These are phyloP conservation scores for Ardeotis arabs DNA, from an alignment of 2,113 vertebrate genomes.

Conservation along the genomic window DNA sequence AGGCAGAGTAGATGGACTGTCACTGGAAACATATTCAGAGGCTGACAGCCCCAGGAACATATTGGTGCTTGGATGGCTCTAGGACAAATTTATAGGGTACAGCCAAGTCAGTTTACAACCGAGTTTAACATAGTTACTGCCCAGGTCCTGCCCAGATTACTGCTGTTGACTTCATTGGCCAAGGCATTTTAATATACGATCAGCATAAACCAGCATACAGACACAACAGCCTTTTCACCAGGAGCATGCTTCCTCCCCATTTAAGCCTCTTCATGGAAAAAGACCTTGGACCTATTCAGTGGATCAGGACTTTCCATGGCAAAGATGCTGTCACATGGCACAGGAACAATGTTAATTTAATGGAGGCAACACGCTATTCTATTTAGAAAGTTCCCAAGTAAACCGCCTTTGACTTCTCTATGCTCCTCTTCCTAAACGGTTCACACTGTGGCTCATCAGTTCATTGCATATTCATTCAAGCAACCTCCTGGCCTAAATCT, in stretches of 20 bases:
- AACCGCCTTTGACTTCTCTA: background rate
- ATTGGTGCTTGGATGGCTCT: background rate
- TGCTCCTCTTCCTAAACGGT: background rate
- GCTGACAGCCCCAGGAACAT: background rate
- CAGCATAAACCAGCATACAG: background rate
- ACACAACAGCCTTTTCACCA: background rate
- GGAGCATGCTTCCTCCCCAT: background rate
- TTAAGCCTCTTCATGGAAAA: background rate
- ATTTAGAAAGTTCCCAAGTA: background rate
- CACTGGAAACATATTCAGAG: background rate
- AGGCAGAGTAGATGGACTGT: fast-evolving
- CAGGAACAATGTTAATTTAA: background rate
- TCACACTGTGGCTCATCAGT: background rate
- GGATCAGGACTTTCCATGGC: background rate
- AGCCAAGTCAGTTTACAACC: background rate
- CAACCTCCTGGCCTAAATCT: background rate
- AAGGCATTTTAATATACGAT: background rate
- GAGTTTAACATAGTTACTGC: background rate
- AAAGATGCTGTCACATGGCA: background rate
- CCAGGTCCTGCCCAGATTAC: background rate
- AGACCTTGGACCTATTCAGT: background rate
- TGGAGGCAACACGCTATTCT: background rate
- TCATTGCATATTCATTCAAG: background rate
- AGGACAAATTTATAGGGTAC: background rate
- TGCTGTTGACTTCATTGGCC: background rate